Base-by-base conservation (phyloP, 2,113 vertebrate genomes). In the Tretioscincus oriximinensis region DNA sequence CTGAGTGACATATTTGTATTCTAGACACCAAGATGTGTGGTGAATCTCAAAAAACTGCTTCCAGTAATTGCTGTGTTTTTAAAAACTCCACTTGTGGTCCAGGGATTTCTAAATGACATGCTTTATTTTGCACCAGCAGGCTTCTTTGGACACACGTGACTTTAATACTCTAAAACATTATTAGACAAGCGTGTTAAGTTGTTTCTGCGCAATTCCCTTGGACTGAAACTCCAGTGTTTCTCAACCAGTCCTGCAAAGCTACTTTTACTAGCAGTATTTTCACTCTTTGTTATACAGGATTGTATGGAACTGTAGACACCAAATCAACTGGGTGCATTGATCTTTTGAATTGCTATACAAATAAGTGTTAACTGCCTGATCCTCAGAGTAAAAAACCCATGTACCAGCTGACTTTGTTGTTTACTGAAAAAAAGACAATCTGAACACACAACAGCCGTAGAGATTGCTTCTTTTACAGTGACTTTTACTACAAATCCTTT, bases 1-100 rank as follows among this genome's bases (percentile, higher is more conserved):
- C 83, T 90, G 78, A 58, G 3, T 85, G n/a, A 89, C 81, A 65
- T 86, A 75, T 89, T 70, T 69, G 54, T 21, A 31, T 82, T 82
- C 76, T 82, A 49, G 63, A 31, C 61, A 69, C 47, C 51, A 10
- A 10, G 49, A 65, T 18, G 22, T 58, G 65, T 49, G 12, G 72
- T 75, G 47, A n/a, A 47, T 68, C 26, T 67, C 63, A 75, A 67
- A 45, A 58, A 47, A 28, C 63, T 58, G 47, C 71, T 65, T 73
- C 71, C 49, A 11, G 28, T 51, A 54, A 26, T 64, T 73, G 26
- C 54, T 31, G 35, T 63, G 65, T 41, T 66, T 58, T 54, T 31
- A 51, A 5, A 41, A 41, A 41, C 64, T 24, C 24, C 54, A 68
- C 60, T 69, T 11, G 21, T 69, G 28, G 45, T 78, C 51, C 77